phyloP scores from a whole-genome alignment of 2,113 vertebrate genomes.

The Todiramphus chloris region DNA sequence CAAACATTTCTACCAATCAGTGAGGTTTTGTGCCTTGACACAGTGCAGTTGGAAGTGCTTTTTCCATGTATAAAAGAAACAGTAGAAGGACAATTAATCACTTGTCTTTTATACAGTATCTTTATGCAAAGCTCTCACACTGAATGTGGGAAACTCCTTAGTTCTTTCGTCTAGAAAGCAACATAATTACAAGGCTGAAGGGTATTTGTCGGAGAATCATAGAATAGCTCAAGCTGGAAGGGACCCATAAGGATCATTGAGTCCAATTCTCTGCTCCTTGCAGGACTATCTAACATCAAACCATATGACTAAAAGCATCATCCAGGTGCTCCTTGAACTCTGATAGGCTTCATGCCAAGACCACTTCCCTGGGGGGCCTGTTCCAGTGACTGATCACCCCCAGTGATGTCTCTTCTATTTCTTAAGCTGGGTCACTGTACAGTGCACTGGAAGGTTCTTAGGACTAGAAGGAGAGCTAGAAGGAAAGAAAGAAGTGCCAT shows the following conservation, averaged over 20 bases:
- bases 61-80: not conserved
- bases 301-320: accelerated
- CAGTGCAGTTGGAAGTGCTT: not conserved
- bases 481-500: not conserved
- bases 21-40: not conserved
- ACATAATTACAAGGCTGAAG: not conserved
- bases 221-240: not conserved
- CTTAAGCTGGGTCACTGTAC: not conserved
- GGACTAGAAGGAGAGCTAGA: not conserved
- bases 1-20: not conserved
- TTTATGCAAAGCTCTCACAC: not conserved
- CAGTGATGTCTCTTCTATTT: not conserved
- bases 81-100: not conserved
- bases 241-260: not conserved
- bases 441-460: not conserved
- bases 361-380: not conserved
- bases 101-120: not conserved
- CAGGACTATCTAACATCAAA: not conserved
- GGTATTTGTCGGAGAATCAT: not conserved
- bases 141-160: not conserved
- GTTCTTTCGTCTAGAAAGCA: not conserved
- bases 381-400: not conserved
- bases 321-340: not conserved
- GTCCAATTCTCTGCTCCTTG: accelerated
- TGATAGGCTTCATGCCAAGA: not conserved